Evolutionary conservation across 2,113 vertebrate species (phyloP).

Genomic region (Geothlypis trichas): DNA sequence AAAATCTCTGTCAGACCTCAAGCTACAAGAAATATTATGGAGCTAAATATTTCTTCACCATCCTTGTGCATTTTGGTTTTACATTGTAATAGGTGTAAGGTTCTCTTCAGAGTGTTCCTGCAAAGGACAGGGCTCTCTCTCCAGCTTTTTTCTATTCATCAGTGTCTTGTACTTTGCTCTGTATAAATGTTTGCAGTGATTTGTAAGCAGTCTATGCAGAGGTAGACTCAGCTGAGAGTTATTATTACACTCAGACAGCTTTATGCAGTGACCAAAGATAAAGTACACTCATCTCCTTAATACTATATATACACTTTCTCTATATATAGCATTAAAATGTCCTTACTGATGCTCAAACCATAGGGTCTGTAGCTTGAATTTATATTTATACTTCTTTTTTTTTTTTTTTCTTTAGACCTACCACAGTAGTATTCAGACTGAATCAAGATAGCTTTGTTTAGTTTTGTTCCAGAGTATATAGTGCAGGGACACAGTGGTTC

Average conservation of each 20-base stretch:
- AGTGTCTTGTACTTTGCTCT: neutral
- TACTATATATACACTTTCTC: neutral
- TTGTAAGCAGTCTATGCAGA: neutral
- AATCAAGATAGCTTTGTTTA: neutral
- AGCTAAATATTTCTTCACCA: neutral
- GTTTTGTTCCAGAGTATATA: neutral
- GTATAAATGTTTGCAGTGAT: neutral
- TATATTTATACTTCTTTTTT: neutral
- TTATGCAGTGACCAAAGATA: slow-evolving; percentile 10
- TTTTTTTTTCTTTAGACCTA: neutral
- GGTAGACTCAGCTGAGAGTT: neutral
- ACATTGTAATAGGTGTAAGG: neutral
- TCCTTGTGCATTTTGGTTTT: neutral
- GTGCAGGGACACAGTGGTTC: neutral
- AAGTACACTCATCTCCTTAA: neutral
- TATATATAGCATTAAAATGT: neutral
- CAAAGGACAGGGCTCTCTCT: neutral
- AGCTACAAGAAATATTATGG: neutral
- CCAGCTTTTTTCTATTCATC: neutral
- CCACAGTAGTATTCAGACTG: neutral
- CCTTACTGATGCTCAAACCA: neutral
- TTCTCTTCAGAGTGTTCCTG: neutral
- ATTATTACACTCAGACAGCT: slow-evolving; percentile 5
- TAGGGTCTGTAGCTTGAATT: neutral
- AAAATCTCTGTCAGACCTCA: neutral